phyloP scores from a whole-genome alignment of 2,113 vertebrate species.

The Nymphicus hollandicus region DNA sequence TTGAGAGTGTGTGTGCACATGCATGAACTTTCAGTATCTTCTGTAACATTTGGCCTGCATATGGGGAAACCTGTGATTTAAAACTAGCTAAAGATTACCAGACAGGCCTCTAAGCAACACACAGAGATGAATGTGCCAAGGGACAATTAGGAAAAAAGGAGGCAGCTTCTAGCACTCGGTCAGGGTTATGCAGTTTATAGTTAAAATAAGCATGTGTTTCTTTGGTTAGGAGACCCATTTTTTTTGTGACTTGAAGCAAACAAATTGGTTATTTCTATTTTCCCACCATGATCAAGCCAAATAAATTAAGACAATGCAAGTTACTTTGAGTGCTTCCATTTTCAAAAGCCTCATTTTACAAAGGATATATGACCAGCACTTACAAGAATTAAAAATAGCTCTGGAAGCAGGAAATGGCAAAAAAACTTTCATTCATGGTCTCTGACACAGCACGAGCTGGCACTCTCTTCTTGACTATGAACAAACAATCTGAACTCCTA shows the following conservation, averaged over 20 bases:
- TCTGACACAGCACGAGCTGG: background rate
- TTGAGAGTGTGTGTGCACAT: background rate
- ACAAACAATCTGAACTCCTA: background rate
- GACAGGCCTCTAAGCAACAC: conserved; percentile 67
- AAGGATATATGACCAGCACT: background rate
- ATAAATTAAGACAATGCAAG: background rate
- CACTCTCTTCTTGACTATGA: background rate
- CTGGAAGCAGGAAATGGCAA: background rate
- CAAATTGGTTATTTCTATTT: background rate
- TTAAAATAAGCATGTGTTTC: conserved; percentile 37
- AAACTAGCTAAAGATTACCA: conserved; percentile 66
- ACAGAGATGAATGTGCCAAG: conserved; percentile 46
- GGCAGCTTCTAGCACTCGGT: background rate
- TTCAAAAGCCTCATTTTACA: background rate
- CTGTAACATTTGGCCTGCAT: conserved; percentile 74
- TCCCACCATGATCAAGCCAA: background rate
- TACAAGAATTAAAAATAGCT: background rate
- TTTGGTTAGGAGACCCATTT: background rate
- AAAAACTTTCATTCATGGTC: background rate
- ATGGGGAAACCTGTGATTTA: conserved; percentile 70
- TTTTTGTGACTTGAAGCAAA: background rate
- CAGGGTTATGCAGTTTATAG: background rate
- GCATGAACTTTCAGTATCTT: conserved; percentile 45
- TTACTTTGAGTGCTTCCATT: background rate
- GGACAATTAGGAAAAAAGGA: conserved; percentile 34